These are phyloP conservation scores for Oryzias dopingdopingensis DNA, from an alignment of 2,797 vertebrate genomes.

Conservation along the genomic window DNA sequence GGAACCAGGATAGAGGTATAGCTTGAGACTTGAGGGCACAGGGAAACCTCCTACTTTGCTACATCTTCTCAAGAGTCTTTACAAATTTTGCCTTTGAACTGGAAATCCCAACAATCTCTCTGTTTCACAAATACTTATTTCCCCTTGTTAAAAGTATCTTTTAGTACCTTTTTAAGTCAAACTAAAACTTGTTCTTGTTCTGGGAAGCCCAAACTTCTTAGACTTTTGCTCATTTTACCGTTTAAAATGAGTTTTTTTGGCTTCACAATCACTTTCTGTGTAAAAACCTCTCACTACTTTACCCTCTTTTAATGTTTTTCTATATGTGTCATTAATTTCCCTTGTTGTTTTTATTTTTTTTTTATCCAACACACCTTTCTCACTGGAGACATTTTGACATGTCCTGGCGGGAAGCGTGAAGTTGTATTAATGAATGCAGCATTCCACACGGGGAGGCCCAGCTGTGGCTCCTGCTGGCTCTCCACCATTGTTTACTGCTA, in stretches of 20 bases:
- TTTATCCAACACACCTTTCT: neutral
- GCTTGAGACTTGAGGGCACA: conserved; percentile 49
- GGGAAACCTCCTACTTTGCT: conserved; percentile 8
- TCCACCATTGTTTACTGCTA: neutral
- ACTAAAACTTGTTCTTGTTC: no score
- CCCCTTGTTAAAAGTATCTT: no score
- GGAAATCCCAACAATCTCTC: no score
- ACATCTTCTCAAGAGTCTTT: neutral
- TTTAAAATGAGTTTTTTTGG: neutral
- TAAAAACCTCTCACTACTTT: neutral
- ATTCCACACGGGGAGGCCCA: neutral
- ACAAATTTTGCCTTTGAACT: no score
- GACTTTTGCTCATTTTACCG: no score
- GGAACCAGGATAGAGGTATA: conserved; percentile 42
- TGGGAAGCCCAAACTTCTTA: no score
- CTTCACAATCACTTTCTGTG: neutral
- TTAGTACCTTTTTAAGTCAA: no score
- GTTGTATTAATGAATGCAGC: conserved; percentile 2
- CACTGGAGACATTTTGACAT: neutral
- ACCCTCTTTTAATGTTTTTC: neutral
- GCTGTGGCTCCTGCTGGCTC: neutral
- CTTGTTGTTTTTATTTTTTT: neutral
- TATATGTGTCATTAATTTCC: neutral
- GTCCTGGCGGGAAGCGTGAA: neutral
- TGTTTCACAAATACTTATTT: no score